phyloP scores from a whole-genome alignment of 2,797 vertebrate genomes.

The Corythornis leucogaster region DNA sequence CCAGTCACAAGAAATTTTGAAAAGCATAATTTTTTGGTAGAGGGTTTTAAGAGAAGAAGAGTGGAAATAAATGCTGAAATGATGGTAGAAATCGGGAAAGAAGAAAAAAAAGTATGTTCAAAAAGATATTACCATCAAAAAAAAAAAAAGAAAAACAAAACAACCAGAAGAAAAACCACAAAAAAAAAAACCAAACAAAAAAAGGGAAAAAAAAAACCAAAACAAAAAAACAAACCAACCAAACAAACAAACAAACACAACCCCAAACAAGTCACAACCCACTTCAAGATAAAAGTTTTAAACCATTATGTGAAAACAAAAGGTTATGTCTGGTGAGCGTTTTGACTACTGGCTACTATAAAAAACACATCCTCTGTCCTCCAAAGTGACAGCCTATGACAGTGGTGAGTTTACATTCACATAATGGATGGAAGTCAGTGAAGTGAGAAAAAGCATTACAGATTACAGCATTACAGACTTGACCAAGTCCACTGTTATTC shows the following conservation, averaged over 20 bases:
- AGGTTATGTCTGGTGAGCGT: neutral
- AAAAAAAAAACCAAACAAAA: too few relatives aligned
- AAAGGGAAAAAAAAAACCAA: too few relatives aligned
- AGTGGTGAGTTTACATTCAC: neutral
- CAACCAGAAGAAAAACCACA: too few relatives aligned
- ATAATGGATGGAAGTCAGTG: neutral
- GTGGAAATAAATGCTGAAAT: neutral
- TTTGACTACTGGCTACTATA: neutral
- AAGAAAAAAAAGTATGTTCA: neutral
- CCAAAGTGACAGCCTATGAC: neutral
- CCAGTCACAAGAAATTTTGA: neutral
- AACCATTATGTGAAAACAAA: neutral
- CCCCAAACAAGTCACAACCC: too few relatives aligned
- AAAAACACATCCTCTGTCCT: neutral
- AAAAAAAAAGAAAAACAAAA: neutral
- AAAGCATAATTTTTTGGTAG: neutral
- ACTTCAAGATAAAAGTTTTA: neutral
- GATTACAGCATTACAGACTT: accelerated
- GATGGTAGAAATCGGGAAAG: neutral
- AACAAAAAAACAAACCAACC: neutral
- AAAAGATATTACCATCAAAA: neutral
- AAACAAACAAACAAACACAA: accelerated
- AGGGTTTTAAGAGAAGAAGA: neutral
- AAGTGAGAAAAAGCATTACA: neutral
- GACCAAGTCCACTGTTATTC: neutral